Percentiles rank a stretch among this genome's conserved stretches.
phyloP scores from a whole-genome alignment of 2,888 invertebrate genomes.

The Xestia ashworthii region DNA sequence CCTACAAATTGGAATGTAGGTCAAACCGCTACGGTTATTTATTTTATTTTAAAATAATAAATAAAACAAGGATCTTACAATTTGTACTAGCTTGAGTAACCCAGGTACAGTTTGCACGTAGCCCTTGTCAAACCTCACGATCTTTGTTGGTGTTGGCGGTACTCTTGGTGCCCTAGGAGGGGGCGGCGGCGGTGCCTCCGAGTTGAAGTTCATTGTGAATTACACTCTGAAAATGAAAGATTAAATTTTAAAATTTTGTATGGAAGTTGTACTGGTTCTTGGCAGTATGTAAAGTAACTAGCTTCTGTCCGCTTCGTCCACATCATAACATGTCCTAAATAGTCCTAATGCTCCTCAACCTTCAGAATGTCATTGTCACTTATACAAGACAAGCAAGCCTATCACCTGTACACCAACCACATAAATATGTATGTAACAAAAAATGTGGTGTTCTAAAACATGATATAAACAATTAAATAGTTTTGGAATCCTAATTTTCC shows the following conservation, averaged over 20 bases:
- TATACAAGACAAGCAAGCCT: too few relatives aligned
- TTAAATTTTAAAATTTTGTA: background rate
- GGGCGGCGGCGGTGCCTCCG: slow-evolving; percentile 57
- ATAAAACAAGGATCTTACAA: slow-evolving; percentile 90
- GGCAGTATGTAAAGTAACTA: background rate
- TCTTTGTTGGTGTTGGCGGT: slow-evolving; percentile 86
- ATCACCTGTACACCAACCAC: too few relatives aligned
- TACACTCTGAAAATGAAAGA: slow-evolving; percentile 25
- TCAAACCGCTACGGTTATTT: background rate
- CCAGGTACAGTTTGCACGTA: slow-evolving; percentile 94
- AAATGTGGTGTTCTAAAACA: too few relatives aligned
- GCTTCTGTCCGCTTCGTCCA: background rate
- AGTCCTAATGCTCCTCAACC: too few relatives aligned
- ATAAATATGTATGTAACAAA: too few relatives aligned
- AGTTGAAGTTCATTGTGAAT: slow-evolving; percentile 72
- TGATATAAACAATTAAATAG: too few relatives aligned
- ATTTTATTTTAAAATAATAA: background rate
- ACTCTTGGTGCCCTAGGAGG: slow-evolving; percentile 31
- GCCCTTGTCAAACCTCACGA: slow-evolving; percentile 93
- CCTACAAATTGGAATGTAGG: background rate
- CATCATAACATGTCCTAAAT: background rate
- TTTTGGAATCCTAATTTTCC: too few relatives aligned
- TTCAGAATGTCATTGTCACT: too few relatives aligned
- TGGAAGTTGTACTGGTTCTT: background rate
- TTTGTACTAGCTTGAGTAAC: slow-evolving; percentile 93